Conservation (phyloP, 2,797 vertebrate genomes). For the Typhlichthys eigenmanni region DNA sequence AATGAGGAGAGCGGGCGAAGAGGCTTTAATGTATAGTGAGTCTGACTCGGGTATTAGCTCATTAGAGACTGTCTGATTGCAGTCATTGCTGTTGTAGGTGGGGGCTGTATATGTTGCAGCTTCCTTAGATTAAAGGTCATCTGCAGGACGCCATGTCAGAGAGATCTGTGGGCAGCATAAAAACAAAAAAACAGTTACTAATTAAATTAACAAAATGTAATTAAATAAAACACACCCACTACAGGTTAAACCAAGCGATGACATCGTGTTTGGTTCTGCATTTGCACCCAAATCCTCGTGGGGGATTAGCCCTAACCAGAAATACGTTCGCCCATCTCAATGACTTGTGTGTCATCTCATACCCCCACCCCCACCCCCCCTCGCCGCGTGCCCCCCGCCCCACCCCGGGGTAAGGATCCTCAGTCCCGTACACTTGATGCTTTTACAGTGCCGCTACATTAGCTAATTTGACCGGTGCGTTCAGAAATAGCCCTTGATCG, state of each 20-base stretch:
- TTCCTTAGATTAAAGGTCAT: slow-evolving; percentile 3
- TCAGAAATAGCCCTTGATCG: slow-evolving; percentile 78
- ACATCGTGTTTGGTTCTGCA: slow-evolving; percentile 40
- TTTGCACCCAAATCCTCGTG: slow-evolving; percentile 28
- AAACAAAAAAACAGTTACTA: too few species aligned
- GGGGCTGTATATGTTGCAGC: too few species aligned
- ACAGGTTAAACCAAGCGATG: slow-evolving; percentile 29
- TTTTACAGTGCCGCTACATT: slow-evolving; percentile 75
- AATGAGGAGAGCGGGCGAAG: slow-evolving; percentile 29
- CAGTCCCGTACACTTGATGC: slow-evolving; percentile 65
- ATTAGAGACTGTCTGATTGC: slow-evolving; percentile 69
- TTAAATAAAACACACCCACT: too few species aligned
- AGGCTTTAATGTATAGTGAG: slow-evolving; percentile 35
- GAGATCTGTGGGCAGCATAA: slow-evolving; percentile 20
- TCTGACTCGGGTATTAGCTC: slow-evolving; percentile 63
- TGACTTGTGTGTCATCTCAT: not conserved
- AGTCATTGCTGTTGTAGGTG: slow-evolving; percentile 59
- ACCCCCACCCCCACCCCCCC: not conserved
- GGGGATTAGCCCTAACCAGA: slow-evolving; percentile 24
- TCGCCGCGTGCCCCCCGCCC: slow-evolving; percentile 6
- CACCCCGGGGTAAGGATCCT: slow-evolving; percentile 54
- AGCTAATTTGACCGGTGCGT: slow-evolving; percentile 68
- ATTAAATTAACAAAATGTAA: too few species aligned
- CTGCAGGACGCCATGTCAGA: slow-evolving; percentile 6
- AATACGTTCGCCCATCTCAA: slow-evolving; percentile 14